A percentile compares a stretch with the other conserved stretches of the same genome.
Conservation (phyloP, 2,888 invertebrate species). For the Ichneumoninae sp. region DNA sequence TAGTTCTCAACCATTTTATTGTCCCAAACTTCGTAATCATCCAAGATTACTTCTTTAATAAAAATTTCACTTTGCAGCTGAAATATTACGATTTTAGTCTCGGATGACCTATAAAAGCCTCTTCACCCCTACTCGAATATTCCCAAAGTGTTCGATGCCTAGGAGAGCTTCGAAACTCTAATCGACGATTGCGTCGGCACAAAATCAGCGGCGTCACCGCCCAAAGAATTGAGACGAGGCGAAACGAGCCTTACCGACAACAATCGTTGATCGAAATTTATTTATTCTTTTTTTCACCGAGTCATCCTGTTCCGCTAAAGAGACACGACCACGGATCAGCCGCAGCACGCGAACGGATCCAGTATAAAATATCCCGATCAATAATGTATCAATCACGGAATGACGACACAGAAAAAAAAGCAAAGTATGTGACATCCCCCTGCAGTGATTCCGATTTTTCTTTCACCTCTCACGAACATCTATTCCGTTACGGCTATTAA, state of each 20-base stretch:
- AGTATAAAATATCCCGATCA: slow-evolving; percentile 33
- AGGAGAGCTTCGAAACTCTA: background rate
- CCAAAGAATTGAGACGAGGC: slow-evolving; percentile 19
- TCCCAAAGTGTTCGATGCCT: background rate
- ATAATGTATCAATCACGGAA: slow-evolving; percentile 59
- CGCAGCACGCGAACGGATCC: slow-evolving; percentile 4
- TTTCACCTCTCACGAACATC: background rate
- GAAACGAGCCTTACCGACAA: slow-evolving; percentile 42
- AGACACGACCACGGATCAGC: slow-evolving; percentile 42
- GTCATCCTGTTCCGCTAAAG: slow-evolving; percentile 48
- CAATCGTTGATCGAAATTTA: slow-evolving; percentile 8
- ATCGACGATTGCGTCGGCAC: background rate
- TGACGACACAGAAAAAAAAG: slow-evolving; percentile 12
- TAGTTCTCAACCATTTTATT: too few species aligned
- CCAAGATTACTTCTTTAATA: too few species aligned
- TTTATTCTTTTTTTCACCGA: slow-evolving; percentile 11
- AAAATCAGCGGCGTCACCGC: slow-evolving; percentile 51
- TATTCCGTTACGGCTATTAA: slow-evolving; percentile 34
- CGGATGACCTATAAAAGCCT: background rate
- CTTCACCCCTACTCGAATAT: background rate
- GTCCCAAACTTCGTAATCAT: too few species aligned
- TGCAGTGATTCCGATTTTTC: slow-evolving; percentile 7
- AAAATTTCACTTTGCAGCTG: too few species aligned
- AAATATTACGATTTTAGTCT: too few species aligned
- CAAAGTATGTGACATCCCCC: slow-evolving; percentile 21